A percentile compares a stretch with the other conserved stretches of the same genome.
Conservation (phyloP, 2,888 invertebrate species). For the Rhyacophila evoluta region DNA sequence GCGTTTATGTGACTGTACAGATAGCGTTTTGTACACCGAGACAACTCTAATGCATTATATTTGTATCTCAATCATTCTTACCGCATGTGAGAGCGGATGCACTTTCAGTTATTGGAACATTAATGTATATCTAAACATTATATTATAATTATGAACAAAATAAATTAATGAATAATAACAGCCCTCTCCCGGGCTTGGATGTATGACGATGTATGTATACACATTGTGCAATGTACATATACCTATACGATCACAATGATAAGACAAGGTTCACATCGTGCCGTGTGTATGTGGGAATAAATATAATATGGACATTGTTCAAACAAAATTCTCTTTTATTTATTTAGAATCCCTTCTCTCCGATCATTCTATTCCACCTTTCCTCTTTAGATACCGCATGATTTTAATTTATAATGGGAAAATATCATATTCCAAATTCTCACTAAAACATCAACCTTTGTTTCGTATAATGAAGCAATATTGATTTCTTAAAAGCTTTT, state of each 20-base stretch:
- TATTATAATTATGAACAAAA: conserved; percentile 62
- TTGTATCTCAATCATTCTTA: conserved; percentile 57
- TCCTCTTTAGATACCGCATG: neutral
- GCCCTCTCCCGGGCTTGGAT: conserved; percentile 74
- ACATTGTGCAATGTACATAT: conserved; percentile 80
- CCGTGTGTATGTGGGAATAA: conserved; percentile 90
- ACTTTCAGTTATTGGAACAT: conserved; percentile 73
- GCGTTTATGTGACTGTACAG: conserved; percentile 65
- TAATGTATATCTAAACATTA: conserved; percentile 65
- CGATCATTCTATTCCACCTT: conserved; percentile 1
- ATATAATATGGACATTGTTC: conserved; percentile 91
- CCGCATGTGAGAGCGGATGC: conserved; percentile 72
- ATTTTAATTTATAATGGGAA: neutral
- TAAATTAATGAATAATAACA: conserved; percentile 67
- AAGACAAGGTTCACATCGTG: conserved; percentile 92
- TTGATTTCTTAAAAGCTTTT: neutral
- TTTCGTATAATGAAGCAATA: neutral
- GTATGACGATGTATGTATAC: conserved; percentile 78
- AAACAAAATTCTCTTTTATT: conserved; percentile 68
- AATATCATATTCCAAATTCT: neutral
- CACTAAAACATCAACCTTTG: neutral
- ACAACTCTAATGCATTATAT: conserved; percentile 42
- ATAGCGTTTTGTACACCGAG: conserved; percentile 61
- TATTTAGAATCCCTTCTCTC: conserved; percentile 16
- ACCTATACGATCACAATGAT: conserved; percentile 79